Evolutionary conservation across 2,113 vertebrate genomes (phyloP).

Genomic region (Candoia aspera): DNA sequence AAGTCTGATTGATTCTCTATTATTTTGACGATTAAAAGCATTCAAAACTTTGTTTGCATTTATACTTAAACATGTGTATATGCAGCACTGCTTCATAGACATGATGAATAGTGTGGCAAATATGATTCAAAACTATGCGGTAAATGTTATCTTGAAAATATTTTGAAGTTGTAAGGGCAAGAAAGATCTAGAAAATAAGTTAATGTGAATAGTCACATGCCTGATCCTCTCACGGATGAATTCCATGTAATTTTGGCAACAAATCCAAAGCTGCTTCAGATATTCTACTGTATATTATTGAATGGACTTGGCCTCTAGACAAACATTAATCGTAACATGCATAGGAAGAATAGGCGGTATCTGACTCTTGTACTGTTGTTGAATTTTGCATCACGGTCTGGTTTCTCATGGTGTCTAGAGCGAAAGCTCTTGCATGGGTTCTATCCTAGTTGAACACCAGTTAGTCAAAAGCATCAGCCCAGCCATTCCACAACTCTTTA

Average conservation of each 20-base stretch:
- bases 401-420: background rate
- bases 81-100: background rate
- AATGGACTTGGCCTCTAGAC: background rate
- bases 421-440: background rate
- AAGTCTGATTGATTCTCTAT: background rate
- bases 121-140: background rate
- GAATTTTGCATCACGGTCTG: background rate
- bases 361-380: background rate
- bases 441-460: background rate
- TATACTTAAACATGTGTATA: background rate
- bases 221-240: background rate
- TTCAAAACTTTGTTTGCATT: conserved; percentile 29
- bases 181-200: background rate
- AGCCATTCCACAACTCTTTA: too few relatives aligned
- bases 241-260: background rate
- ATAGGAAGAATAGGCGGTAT: background rate
- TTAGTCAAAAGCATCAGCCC: background rate
- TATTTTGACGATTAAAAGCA: background rate
- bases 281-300: background rate
- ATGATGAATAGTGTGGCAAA: background rate
- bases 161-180: background rate
- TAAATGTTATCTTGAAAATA: background rate
- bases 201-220: background rate
- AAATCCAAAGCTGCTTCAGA: background rate
- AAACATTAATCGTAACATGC: background rate